Evolutionary conservation across 2,797 vertebrate species (phyloP).

Genomic region (Catostomus latipinnis): DNA sequence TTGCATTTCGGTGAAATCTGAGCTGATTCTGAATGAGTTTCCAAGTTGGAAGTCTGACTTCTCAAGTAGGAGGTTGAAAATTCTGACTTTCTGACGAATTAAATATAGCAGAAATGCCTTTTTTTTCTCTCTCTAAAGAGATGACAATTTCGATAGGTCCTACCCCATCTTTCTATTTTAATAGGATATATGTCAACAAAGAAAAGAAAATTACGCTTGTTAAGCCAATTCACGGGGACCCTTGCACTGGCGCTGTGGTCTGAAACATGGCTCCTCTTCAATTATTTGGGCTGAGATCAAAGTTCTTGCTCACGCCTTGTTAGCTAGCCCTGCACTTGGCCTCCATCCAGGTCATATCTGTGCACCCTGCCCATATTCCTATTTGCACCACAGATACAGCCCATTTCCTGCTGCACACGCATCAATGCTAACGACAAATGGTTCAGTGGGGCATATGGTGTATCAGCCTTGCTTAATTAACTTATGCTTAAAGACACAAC

Average conservation of each 20-base stretch:
- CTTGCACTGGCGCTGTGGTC: constrained; percentile 58
- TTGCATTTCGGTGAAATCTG: too few relatives aligned
- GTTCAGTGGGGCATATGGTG: constrained; percentile 20
- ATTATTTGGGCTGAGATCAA: constrained; percentile 80
- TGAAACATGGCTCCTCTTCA: constrained; percentile 70
- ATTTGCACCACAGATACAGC: constrained; percentile 52
- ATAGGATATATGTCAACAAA: too few relatives aligned
- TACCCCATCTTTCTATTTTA: too few relatives aligned
- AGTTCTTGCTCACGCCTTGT: constrained; percentile 77
- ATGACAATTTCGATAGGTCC: too few relatives aligned
- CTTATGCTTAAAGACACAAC: constrained; percentile 21
- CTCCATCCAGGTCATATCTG: constrained; percentile 68
- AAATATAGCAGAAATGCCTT: too few relatives aligned
- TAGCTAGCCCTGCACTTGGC: constrained; percentile 71
- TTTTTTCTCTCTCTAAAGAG: too few relatives aligned
- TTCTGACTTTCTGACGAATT: too few relatives aligned
- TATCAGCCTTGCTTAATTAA: constrained; percentile 46
- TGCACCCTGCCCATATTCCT: constrained; percentile 65
- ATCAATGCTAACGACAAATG: constrained; percentile 32
- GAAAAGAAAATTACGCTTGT: too few relatives aligned
- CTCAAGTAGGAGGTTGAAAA: too few relatives aligned
- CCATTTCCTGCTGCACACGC: constrained; percentile 29
- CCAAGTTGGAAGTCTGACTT: too few relatives aligned
- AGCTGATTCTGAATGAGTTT: too few relatives aligned
- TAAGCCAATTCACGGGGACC: too few relatives aligned